Percentiles rank a stretch among this genome's conserved stretches.
Evolutionary conservation across 1,140 invertebrate genomes (phyloP).

Genomic region (Neuroterus valhalla): DNA sequence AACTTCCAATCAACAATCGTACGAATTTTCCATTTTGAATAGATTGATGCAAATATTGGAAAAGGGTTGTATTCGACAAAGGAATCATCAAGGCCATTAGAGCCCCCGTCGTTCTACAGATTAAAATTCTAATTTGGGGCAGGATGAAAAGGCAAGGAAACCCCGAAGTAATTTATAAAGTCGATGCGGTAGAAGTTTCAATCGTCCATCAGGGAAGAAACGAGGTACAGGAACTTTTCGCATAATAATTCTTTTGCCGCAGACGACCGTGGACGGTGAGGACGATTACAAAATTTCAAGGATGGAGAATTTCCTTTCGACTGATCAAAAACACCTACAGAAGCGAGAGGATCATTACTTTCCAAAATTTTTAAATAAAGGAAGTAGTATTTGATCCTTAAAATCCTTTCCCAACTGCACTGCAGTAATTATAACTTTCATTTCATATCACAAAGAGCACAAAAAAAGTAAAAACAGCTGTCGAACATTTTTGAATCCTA

Average conservation of each 20-base stretch:
- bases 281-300: conserved; percentile 3
- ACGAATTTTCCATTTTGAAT: neutral
- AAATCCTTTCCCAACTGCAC: too few relatives aligned
- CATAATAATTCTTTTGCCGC: conserved; percentile 64
- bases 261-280: conserved; percentile 32
- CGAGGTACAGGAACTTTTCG: conserved; percentile 64
- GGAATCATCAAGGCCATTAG: conserved; percentile 7
- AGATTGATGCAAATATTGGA: neutral
- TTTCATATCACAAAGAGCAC: too few relatives aligned
- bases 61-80: neutral
- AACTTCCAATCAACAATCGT: too few relatives aligned
- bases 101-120: conserved; percentile 43
- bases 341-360: neutral
- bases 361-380: neutral
- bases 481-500: too few relatives aligned
- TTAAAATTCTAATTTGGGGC: conserved; percentile 59
- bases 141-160: conserved; percentile 28
- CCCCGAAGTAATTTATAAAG: conserved; percentile 68
- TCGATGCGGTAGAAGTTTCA: conserved; percentile 66
- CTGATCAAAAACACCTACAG: neutral
- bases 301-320: neutral
- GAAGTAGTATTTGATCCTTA: too few relatives aligned
- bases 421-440: too few relatives aligned
- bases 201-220: conserved; percentile 68
- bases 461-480: too few relatives aligned